Evolutionary conservation across 1,140 invertebrate species (phyloP).

Genomic region (Rhagoletis pomonella): DNA sequence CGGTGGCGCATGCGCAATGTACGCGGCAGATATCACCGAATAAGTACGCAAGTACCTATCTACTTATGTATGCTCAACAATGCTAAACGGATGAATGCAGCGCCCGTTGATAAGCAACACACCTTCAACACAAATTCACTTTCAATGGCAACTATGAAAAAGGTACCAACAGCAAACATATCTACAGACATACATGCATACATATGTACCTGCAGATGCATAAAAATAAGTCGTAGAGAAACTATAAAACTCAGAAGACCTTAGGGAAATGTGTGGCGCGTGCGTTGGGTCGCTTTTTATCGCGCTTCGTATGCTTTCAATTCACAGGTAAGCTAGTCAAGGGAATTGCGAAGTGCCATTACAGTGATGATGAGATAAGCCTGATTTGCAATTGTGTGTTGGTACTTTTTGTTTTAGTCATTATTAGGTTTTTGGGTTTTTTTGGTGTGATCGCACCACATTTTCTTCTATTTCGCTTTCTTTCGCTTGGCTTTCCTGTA

Average conservation of each 20-base stretch:
- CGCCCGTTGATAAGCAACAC: background rate
- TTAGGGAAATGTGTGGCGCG: background rate
- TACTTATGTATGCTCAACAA: background rate
- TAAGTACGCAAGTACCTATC: background rate
- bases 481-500: background rate
- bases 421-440: background rate
- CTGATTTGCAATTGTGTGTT: background rate
- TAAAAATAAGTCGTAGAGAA: background rate
- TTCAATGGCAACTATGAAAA: background rate
- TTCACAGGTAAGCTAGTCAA: background rate
- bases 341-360: background rate
- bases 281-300: too few relatives aligned
- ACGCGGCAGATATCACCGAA: background rate
- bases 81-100: slow-evolving; percentile 20
- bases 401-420: background rate
- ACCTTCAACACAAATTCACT: slow-evolving; percentile 35
- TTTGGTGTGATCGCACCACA: background rate
- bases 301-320: background rate
- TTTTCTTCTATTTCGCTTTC: background rate
- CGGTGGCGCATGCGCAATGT: slow-evolving; percentile 34
- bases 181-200: too few relatives aligned
- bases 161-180: too few relatives aligned
- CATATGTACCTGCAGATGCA: too few relatives aligned
- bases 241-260: background rate
- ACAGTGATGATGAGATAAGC: background rate